Base-by-base conservation (phyloP, 1,140 invertebrate species). In the Monomorium pharaonis region DNA sequence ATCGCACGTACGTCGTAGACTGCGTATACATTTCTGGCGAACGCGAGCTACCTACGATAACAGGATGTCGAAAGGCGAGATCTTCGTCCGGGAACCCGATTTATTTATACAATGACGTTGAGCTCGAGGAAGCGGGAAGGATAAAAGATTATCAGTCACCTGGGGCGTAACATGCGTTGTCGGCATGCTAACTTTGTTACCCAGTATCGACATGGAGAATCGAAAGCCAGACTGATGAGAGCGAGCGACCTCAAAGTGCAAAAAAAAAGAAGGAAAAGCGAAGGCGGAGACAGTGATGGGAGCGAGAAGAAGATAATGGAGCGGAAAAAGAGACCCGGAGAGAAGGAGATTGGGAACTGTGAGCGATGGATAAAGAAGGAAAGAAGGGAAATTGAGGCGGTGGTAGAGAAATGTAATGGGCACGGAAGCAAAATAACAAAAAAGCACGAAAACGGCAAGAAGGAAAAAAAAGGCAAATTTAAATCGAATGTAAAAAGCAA, bases 101-200 rank as follows among this genome's bases (percentile, higher is more conserved):
- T 80, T 80, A 80, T 80, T 80, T 83, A 58, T 44, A 83, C 56
- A 75, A 74, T 37, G 24, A 78, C 51, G 56, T 18, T 16, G 21
- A 58, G 6, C 5, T 44, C 4, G 21, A 18, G 21, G 24, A 30
- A 49, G 63, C 30, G 16, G 44, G 21, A 60, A 42, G 56, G 44
- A n/a, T 76, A 33, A 51, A 81, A 76, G 72, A 86, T 87, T 84
- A 88, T 88, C 78, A 86, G 85, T 87, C 77, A 88, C 58, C 27
- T 67, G 65, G 49, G 47, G 27, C 70, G 85, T 84, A 74, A 84
- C 54, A 84, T 33, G 62, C 58, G 56, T 83, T 67, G 74, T 76
- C 87, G 56, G 49, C n/a, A 85, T 63, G 86, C 58, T 87, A 86
- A 88, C 76, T 77, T 87, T 84, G 44, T 87, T 84, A 67, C 21